These are phyloP conservation scores for Antedon bifida DNA, from an alignment of 35 echinoderm and acorn worm genomes.

Conservation along the genomic window DNA sequence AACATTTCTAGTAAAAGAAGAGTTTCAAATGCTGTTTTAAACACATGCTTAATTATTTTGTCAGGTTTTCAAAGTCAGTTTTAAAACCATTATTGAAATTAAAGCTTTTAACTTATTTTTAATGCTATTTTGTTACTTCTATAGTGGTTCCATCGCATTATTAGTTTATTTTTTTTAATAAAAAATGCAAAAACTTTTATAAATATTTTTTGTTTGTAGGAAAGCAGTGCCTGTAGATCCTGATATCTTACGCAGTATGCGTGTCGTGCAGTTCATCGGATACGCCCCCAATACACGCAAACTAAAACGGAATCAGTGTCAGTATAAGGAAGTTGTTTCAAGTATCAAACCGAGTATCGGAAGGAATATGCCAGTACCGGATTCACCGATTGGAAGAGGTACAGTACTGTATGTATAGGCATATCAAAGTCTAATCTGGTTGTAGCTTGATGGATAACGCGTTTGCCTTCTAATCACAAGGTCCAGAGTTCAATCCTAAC, in stretches of 20 bases:
- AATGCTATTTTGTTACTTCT: too few relatives aligned
- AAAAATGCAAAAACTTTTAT: too few relatives aligned
- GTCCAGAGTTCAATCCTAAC: too few relatives aligned
- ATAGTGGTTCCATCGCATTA: too few relatives aligned
- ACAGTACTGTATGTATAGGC: background rate
- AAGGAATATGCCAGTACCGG: constrained; percentile 41
- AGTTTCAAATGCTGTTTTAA: too few relatives aligned
- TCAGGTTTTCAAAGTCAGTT: too few relatives aligned
- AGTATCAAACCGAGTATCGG: constrained; percentile 2
- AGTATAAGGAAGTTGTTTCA: constrained; percentile 48
- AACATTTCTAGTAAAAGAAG: background rate
- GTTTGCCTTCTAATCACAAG: too few relatives aligned
- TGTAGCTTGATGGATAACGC: too few relatives aligned
- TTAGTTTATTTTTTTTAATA: too few relatives aligned
- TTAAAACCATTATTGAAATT: too few relatives aligned
- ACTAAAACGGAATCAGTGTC: constrained; percentile 54
- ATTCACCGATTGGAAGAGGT: constrained; percentile 89
- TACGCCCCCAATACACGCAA: constrained; percentile 74
- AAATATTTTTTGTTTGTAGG: constrained; percentile 16
- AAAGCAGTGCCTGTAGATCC: constrained; percentile 47
- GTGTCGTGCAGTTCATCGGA: constrained; percentile 86
- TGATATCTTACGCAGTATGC: constrained; percentile 60
- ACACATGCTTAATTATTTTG: too few relatives aligned
- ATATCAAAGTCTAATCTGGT: background rate
- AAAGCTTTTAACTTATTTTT: too few relatives aligned